Evolutionary conservation across 2,113 vertebrate species (phyloP), one percentile per base, ranked within the genome.

Genomic region (Rhinopomastus cyanomelas): DNA sequence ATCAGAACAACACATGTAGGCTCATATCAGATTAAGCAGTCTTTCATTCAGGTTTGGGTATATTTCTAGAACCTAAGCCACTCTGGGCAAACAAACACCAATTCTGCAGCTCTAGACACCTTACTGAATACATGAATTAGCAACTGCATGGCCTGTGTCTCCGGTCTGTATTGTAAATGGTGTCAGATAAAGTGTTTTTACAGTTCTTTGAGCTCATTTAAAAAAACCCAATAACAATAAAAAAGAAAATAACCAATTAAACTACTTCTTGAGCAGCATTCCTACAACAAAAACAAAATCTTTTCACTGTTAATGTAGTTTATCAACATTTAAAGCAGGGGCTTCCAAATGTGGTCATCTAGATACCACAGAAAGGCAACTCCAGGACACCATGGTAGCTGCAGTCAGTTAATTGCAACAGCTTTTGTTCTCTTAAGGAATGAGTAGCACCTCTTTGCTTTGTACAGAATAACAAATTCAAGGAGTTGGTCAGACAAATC

Each of bases 191-290:
- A 71, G 34, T 5, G 3, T 23, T 75, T 30, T 34, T 56, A 10
- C 1, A 3, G 20, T 6, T 44, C n/a, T 71, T 46, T 0, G 0
- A 11, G 22, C 39, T 66, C 59, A 66, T 48, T 15, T 7, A 42
- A 67, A 34, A 51, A 17, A 8, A 39, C 7, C 12, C 9, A 7
- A 22, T 42, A 49, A 16, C 9, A 7, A 22, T 42, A 49, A 62
- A 46, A 13, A 2, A 16, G 16, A 26, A 18, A 15, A 6, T 4
- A 53, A 6, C 3, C n/a, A 52, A 25, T 17, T 36, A 55, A 77
- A 30, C 9, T 7, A 67, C n/a, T 85, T 79, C 12, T 61, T 80
- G 39, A 69, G 14, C 21, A 71, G 6, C n/a, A 27, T 42, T 69
- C 5, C 21, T 46, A 25, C 9, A 29, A 21, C 7, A 76, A 76